Conservation (phyloP, 2,888 invertebrate genomes). For the Bellardia bayeri region DNA sequence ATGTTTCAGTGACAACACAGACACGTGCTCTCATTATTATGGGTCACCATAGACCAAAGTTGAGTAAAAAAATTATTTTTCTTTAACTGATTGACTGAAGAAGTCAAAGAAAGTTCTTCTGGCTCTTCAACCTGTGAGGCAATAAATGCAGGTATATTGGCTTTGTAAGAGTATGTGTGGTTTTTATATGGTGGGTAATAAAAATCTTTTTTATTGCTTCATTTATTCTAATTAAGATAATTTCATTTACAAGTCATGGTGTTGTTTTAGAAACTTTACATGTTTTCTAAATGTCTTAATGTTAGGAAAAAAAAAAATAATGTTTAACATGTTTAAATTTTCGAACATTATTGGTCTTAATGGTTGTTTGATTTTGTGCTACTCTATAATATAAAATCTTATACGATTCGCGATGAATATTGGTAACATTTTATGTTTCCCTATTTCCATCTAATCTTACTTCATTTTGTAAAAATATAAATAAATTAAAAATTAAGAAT, state of each 20-base stretch:
- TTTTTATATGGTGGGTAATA: constrained; percentile 63
- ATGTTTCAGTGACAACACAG: constrained; percentile 3
- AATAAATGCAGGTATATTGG: constrained; percentile 1
- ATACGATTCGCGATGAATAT: not conserved
- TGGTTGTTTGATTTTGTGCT: constrained; percentile 34
- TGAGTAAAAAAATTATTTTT: constrained; percentile 28
- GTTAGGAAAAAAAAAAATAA: constrained; percentile 1
- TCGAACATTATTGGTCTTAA: constrained; percentile 35
- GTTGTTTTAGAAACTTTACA: constrained; percentile 29
- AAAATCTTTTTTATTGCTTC: constrained; percentile 78
- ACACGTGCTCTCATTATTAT: constrained; percentile 66
- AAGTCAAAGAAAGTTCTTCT: constrained; percentile 39
- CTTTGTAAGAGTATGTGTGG: not conserved
- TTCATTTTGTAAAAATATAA: no score
- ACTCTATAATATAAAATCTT: not conserved
- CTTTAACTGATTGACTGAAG: constrained; percentile 18
- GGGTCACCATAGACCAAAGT: constrained; percentile 55
- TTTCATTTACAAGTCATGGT: constrained; percentile 73
- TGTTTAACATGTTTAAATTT: constrained; percentile 24
- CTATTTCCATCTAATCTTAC: no score
- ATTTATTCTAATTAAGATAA: constrained; percentile 79
- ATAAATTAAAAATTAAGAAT: no score
- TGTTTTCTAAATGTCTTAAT: constrained; percentile 35
- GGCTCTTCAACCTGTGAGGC: not conserved
- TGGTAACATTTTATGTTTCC: no score